A percentile compares a stretch with the other conserved stretches of the same genome.
Evolutionary conservation across 1,140 invertebrate species (phyloP).

Genomic region (Drosophila guanche): DNA sequence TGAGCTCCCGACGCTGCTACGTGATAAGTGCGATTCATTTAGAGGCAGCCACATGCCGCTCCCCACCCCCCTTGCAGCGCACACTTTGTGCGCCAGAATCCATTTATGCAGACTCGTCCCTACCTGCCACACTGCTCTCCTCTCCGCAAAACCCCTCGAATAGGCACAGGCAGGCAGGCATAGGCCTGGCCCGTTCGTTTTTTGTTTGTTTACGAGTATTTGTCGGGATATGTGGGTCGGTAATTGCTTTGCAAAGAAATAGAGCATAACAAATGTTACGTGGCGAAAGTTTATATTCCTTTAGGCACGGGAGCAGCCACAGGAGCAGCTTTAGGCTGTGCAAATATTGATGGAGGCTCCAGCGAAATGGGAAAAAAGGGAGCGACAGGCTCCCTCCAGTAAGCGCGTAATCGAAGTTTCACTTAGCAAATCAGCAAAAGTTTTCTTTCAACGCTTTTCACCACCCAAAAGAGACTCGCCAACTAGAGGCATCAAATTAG

Average conservation of each 20-base stretch:
- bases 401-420: constrained; percentile 76
- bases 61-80: neutral
- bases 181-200: constrained; percentile 32
- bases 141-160: too few species aligned
- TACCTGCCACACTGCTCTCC: neutral
- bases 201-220: constrained; percentile 57
- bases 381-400: constrained; percentile 20
- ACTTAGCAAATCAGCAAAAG: constrained; percentile 77
- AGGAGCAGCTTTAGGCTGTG: constrained; percentile 1
- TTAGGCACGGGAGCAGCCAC: constrained; percentile 37
- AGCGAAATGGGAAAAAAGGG: constrained; percentile 32
- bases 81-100: constrained; percentile 37
- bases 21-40: constrained; percentile 62
- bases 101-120: constrained; percentile 38
- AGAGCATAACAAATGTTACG: constrained; percentile 80
- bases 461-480: neutral
- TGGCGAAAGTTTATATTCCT: constrained; percentile 68
- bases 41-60: neutral
- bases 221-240: constrained; percentile 70
- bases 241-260: constrained; percentile 81
- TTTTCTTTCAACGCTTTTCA: constrained; percentile 39
- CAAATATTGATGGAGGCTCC: neutral
- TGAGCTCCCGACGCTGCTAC: constrained; percentile 28
- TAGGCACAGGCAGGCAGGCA: constrained; percentile 10
- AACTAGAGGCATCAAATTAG: constrained; percentile 69